Evolutionary conservation across 2,113 vertebrate genomes (phyloP).

Genomic region (Pollachius pollachius): DNA sequence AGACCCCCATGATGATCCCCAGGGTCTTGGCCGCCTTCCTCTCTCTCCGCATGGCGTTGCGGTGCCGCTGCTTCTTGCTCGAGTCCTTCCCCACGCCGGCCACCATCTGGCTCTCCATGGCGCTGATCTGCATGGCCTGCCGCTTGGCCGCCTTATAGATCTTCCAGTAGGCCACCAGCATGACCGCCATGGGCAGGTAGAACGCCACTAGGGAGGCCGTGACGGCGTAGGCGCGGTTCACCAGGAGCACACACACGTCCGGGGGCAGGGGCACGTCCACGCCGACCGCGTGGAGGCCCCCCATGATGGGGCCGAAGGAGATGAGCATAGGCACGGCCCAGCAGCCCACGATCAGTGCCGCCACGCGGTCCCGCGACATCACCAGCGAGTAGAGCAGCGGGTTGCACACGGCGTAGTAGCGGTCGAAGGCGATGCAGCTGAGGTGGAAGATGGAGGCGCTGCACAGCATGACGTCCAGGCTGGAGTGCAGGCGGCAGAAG

Average conservation of each 20-base stretch:
- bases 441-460: slow-evolving; percentile 80
- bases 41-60: slow-evolving; percentile 70
- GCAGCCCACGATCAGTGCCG: slow-evolving; percentile 67
- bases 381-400: slow-evolving; percentile 72
- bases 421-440: slow-evolving; percentile 79
- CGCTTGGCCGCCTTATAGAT: slow-evolving; percentile 77
- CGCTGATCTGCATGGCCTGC: slow-evolving; percentile 75
- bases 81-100: slow-evolving; percentile 62
- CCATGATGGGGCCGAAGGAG: slow-evolving; percentile 77
- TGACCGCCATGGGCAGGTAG: slow-evolving; percentile 74
- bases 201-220: slow-evolving; percentile 78
- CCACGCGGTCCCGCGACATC: slow-evolving; percentile 67
- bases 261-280: slow-evolving; percentile 57
- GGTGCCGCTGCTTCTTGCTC: slow-evolving; percentile 69
- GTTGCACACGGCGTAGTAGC: slow-evolving; percentile 80
- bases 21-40: slow-evolving; percentile 78
- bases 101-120: slow-evolving; percentile 75
- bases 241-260: slow-evolving; percentile 69
- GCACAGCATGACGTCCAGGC: slow-evolving; percentile 80
- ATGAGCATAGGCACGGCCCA: slow-evolving; percentile 75
- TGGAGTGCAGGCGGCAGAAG: slow-evolving; percentile 76
- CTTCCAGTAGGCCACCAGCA: slow-evolving; percentile 79
- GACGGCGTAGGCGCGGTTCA: slow-evolving; percentile 73
- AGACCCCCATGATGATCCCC: slow-evolving; percentile 79
- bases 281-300: slow-evolving; percentile 65